Base-by-base conservation (phyloP, 1,140 invertebrate genomes). In the Zaprionus kolodkinae region DNA sequence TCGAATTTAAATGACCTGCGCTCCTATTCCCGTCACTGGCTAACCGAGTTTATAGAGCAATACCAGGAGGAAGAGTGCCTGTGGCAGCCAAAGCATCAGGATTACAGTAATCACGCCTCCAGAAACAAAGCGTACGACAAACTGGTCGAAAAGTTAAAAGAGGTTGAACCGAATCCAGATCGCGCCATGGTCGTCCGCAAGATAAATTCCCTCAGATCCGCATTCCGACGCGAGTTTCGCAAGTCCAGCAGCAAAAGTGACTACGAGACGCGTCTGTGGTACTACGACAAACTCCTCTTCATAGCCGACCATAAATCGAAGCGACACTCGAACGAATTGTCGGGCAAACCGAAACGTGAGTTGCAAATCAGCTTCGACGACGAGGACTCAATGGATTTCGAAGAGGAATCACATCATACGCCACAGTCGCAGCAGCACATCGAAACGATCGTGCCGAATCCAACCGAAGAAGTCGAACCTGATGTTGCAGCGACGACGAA, bases 51-150 rank as follows among this genome's bases (percentile, higher is more conserved):
- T 21, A 93, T 93, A 62, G 91, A 91, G 25, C 81, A 86, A 13
- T 93, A 92, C 72, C 91, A 92, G 70, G 80, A 79, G 61, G 92
- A 92, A 57, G 91, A 91, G 71, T 93, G 91, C 48, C 66, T 93
- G 40, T 93, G 92, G 92, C 90, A 92, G 66, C 91, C 92, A 1
- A 92, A 91, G 60, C 91, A 91, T 75, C 91, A 90, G 12, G 92
- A 93, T 52, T 93, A 93, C 67, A 92, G 91, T 50, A 92, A 93
- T 64, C 84, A 93, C 60, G 70, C 73, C 30, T 74, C 78, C n/a
- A 72, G 88, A 3, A 92, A 92, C 62, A 90, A 81, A 64, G 82
- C 91, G 10, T 92, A 92, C 72, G 91, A 92, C 52, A 82, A 87
- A 55, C 57, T 92, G 13, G 91, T 91, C 3, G 91, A 92, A 72